These are phyloP conservation scores for Montipora capricornis DNA, from an alignment of 64 coral and sea anemone species.

Conservation along the genomic window DNA sequence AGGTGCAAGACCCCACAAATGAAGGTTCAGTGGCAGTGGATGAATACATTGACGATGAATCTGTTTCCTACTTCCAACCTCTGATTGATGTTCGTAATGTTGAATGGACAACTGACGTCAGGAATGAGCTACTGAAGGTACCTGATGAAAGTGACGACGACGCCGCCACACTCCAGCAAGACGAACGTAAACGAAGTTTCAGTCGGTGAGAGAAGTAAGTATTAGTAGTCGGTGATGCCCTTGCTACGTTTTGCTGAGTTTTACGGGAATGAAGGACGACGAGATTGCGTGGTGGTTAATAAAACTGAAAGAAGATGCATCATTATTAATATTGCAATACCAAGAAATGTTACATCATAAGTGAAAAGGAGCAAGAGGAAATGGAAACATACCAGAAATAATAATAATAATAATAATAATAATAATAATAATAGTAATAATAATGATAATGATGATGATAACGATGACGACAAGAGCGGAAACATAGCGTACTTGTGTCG, in stretches of 20 bases:
- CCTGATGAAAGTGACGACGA: not conserved
- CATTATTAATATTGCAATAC: too few species aligned
- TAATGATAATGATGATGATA: too few species aligned
- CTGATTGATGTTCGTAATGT: not conserved
- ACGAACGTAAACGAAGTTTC: not conserved
- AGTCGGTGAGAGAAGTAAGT: not conserved
- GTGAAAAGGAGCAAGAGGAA: too few species aligned
- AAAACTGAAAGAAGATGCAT: too few species aligned
- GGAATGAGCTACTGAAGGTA: not conserved
- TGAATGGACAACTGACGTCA: not conserved
- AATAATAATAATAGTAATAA: too few species aligned
- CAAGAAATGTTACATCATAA: too few species aligned
- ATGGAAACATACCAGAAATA: too few species aligned
- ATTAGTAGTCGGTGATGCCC: not conserved
- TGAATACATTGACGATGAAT: too few species aligned
- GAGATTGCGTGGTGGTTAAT: too few species aligned
- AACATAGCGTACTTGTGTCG: too few species aligned
- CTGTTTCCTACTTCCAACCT: not conserved
- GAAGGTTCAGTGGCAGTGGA: not conserved
- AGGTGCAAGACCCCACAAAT: not conserved
- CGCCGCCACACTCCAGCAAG: not conserved
- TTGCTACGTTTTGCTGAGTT: not conserved
- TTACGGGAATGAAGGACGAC: not conserved
- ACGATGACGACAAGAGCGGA: too few species aligned
- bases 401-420: too few species aligned